Evolutionary conservation across 2,797 vertebrate species (phyloP), one percentile per base, ranked within the genome.

Genomic region (Alectoris magna): DNA sequence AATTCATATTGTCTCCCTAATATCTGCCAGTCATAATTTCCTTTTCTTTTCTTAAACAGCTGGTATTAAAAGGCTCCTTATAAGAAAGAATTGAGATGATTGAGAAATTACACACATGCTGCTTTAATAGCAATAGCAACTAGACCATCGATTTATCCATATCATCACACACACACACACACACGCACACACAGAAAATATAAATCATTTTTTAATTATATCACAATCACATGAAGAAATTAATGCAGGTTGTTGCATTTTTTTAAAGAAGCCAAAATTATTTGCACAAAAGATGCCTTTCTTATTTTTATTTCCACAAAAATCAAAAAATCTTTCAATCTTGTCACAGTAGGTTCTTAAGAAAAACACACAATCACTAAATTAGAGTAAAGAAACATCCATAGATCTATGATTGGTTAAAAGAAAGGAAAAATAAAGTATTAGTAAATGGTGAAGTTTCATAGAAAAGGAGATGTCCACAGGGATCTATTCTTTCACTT

Each of bases 361-460:
- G 29, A 23, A 91, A 84, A 85, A 69, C 4, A 48, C 7, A 43
- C 13, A 66, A 4, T 9, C 27, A 34, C 56, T 2, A 67, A 79
- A 60, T 29, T 56, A 48, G n/a, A 82, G 44, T 71, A 75, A 82
- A 59, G 1, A 2, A 8, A 41, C 16, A 84, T 39, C 16, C 1
- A 1, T 10, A 64, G 11, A 12, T n/a, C 81, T 78, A 68, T n/a
- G 62, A 58, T 34, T 16, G 1, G 7, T 74, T 38, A 70, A 88
- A 84, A 70, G 15, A 48, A 79, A 71, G 2, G 10, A 2, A 21
- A 16, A 55, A 34, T 49, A 67, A n/a, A 0, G 0, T 53, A n/a
- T 43, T 39, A 44, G 2, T 31, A 69, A 83, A 44, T 31, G 6
- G 9, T 3, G 73, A 85, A 11, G 43, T 49, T 88, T 71, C 11